Base-by-base conservation (phyloP, 2,888 invertebrate genomes). In the Rhodophaea formosa region DNA sequence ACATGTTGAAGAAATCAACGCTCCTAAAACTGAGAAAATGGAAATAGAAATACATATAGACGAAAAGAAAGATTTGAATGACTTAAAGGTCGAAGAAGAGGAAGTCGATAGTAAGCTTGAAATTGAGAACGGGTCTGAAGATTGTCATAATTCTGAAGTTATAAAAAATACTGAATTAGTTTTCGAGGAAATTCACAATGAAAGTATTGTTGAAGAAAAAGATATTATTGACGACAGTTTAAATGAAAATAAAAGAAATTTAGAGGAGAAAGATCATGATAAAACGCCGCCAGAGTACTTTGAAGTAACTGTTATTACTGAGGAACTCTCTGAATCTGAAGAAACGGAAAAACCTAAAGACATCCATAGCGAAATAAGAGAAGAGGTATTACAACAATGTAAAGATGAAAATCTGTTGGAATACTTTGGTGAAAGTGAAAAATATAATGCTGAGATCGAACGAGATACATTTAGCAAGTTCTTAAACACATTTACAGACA, bases 391-490 rank as follows among this genome's bases (percentile, higher is more conserved):
- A 16, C 32, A 53, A 17, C 51, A 35, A 55, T 59, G 58, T n/a
- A 47, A 62, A 0, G 76, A 79, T 49, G 72, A 76, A 51, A 68
- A 64, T 29, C 60, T 69, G 1, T 70, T 88, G 0, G 63, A 75
- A 64, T 91, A 86, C 61, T 91, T 91, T 53, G 77, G 75, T 0
- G 84, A 88, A 70, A 74, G 79, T 15, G 90, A 91, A 59, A 86
- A 82, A 67, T 80, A 75, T 56, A 75, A 76, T 0, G 84, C 91
- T 0, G 85, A 89, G 67, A 51, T 83, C 59, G 82, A 86, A 72
- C 75, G 75, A 59, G 78, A 80, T 1, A 72, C 70, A 65, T 88
- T 82, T 57, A 74, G 69, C 16, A 74, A 69, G 14, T 87, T 89
- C 62, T 62, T 87, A 0, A 84, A 83, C 61, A 60, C 65, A 5